Evolutionary conservation across 2,797 vertebrate species (phyloP).

Genomic region (Ibycter americanus): DNA sequence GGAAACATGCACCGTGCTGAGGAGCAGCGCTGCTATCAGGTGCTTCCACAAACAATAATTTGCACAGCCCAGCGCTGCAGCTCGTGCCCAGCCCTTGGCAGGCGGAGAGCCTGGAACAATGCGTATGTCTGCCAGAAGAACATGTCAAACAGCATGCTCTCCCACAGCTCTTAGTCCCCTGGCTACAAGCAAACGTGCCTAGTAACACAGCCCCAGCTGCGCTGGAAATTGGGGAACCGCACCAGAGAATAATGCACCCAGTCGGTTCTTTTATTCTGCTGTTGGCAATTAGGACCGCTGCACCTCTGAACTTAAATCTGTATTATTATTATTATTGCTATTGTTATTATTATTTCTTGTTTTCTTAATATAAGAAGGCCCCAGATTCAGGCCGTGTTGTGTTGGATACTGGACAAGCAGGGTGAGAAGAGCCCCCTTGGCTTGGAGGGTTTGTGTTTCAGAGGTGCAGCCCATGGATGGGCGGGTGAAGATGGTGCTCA

Average conservation of each 20-base stretch:
- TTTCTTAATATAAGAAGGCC: background rate
- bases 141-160: background rate
- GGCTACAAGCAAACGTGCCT: background rate
- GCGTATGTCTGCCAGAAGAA: background rate
- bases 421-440: background rate
- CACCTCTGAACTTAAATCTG: background rate
- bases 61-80: background rate
- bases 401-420: background rate
- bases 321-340: accelerated
- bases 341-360: background rate
- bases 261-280: background rate
- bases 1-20: background rate
- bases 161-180: background rate
- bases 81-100: background rate
- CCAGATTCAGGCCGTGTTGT: background rate
- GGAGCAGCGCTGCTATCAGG: background rate
- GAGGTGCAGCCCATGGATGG: background rate
- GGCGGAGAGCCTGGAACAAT: background rate
- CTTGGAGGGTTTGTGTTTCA: background rate
- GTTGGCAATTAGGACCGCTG: background rate
- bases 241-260: background rate
- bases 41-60: background rate
- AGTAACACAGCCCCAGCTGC: background rate
- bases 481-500: background rate
- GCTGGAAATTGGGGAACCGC: background rate